Evolutionary conservation across 2,888 invertebrate genomes (phyloP).

Genomic region (Clivina fossor): DNA sequence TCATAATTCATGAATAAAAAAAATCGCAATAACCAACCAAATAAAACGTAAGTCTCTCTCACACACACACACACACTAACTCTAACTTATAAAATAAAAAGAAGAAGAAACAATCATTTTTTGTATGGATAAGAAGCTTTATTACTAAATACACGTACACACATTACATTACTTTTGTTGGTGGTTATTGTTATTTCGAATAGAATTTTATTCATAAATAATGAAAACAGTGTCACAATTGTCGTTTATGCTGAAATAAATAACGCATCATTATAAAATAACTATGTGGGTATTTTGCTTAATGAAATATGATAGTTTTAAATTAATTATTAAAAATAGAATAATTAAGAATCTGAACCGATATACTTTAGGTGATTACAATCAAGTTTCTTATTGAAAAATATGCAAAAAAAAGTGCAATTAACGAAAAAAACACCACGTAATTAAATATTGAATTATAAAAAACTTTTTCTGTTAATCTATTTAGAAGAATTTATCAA

Average conservation of each 20-base stretch:
- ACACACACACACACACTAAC: not conserved
- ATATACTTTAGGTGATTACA: slow-evolving; percentile 20
- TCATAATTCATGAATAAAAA: slow-evolving; percentile 16
- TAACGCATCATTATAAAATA: slow-evolving; percentile 27
- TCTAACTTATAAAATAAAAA: no score
- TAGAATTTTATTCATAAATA: not conserved
- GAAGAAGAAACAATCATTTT: no score
- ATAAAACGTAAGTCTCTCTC: not conserved
- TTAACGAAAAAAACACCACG: slow-evolving; percentile 30
- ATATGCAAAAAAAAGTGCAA: slow-evolving; percentile 32
- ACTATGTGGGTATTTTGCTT: slow-evolving; percentile 33
- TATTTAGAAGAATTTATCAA: no score
- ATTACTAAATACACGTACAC: no score
- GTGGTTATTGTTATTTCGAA: slow-evolving; percentile 25
- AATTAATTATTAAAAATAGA: no score
- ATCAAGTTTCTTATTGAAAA: slow-evolving; percentile 25
- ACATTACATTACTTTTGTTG: slow-evolving; percentile 5
- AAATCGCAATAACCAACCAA: slow-evolving; percentile 28
- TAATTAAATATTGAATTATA: slow-evolving; percentile 8
- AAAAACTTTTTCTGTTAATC: slow-evolving; percentile 15
- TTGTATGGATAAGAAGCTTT: no score
- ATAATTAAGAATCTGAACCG: not conserved
- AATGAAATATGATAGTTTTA: slow-evolving; percentile 19
- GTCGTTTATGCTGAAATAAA: slow-evolving; percentile 26
- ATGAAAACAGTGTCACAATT: slow-evolving; percentile 16